Evolutionary conservation across 2,113 vertebrate genomes (phyloP).

Genomic region (Galbula dea): DNA sequence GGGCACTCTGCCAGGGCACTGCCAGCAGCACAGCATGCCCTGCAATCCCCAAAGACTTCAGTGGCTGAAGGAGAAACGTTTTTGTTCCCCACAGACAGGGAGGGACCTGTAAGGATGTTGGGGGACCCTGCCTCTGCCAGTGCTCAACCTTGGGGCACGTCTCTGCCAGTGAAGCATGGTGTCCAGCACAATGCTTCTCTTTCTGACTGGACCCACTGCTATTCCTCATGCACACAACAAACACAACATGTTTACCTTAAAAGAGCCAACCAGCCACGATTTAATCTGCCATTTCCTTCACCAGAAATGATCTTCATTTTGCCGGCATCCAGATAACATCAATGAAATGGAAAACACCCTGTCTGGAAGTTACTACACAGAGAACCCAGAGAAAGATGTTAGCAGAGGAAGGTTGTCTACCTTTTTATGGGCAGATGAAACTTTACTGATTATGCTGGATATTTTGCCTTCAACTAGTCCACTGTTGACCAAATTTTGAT

Average conservation of each 20-base stretch:
- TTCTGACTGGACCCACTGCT: background rate
- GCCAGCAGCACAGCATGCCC: fast-evolving
- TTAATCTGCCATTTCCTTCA: slow-evolving; percentile 44
- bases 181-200: background rate
- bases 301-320: slow-evolving; percentile 17
- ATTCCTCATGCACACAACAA: background rate
- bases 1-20: background rate
- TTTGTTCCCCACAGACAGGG: background rate
- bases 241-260: background rate
- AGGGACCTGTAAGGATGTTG: fast-evolving
- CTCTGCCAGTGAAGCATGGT: background rate
- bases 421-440: slow-evolving; percentile 14
- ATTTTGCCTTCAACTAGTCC: slow-evolving; percentile 8
- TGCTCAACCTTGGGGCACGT: background rate
- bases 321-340: slow-evolving; percentile 46
- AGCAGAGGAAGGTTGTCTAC: slow-evolving; percentile 22
- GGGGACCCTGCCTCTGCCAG: background rate
- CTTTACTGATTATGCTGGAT: slow-evolving; percentile 4
- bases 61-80: background rate
- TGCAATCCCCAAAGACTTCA: background rate
- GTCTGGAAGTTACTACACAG: slow-evolving; percentile 20
- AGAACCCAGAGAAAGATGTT: slow-evolving; percentile 9
- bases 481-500: slow-evolving; percentile 60
- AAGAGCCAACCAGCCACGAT: slow-evolving; percentile 31
- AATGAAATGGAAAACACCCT: slow-evolving; percentile 44